Evolutionary conservation across 1,140 invertebrate genomes (phyloP), one percentile per base, ranked within the genome.

Genomic region (Brachystomella parvula): DNA sequence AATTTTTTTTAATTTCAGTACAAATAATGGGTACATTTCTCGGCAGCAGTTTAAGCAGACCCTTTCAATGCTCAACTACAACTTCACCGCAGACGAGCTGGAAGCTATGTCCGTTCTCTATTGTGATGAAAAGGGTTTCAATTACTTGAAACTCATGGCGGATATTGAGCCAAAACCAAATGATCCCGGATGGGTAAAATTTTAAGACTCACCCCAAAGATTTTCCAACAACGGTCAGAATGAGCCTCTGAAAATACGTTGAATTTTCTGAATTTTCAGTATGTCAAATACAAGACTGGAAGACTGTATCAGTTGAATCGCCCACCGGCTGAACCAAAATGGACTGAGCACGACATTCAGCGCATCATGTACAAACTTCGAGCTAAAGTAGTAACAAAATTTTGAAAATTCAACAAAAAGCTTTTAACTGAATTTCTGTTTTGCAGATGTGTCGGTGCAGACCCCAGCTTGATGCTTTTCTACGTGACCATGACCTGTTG

Each of bases 121-220:
- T 75, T 82, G 82, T 56, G 83, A 88, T 74, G 83, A 86, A 73
- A 29, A 84, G 64, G 87, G 87, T 24, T 87, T 88, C 74, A 83
- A 83, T 77, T 89, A 88, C 74, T 78, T 80, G 39, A 80, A 80
- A 67, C 83, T 89, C 67, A 75, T 88, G 30, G 79, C 81, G 47
- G 85, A 87, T 74, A 79, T 84, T 1, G 81, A 83, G 64, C 69
- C 79, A 3, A 61, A 60, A n/a, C 1, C 65, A 17, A 26, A 31
- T 29, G 68, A 72, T 30, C 21, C 61, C 33, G 71, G 71, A 65
- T 72, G 71, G 71, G 70, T 72, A 65, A 44, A 28, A 19, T 24
- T 2, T n/a, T n/a, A n/a, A 21, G 26, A 3, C 3, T 17, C 32
- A 31, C 17, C 35, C 3, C n/a, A 57, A 64, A 29, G 9, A 49